Evolutionary conservation across 1,140 invertebrate genomes (phyloP).

Genomic region (Drosophila dunni): DNA sequence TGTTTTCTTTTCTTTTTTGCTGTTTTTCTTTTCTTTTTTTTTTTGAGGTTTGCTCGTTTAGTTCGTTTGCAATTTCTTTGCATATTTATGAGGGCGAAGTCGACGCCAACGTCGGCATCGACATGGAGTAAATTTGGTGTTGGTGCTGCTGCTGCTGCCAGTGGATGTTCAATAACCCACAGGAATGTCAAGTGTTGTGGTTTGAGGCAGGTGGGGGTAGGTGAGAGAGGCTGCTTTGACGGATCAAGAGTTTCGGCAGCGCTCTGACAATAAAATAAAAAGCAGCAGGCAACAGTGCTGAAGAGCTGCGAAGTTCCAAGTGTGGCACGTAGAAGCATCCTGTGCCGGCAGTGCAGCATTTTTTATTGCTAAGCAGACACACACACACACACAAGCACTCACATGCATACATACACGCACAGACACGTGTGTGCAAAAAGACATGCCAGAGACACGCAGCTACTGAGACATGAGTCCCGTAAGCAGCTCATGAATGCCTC

Average conservation of each 20-base stretch:
- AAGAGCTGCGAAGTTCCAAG: conserved; percentile 3
- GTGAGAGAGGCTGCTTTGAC: conserved; percentile 21
- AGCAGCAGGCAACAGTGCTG: conserved; percentile 10
- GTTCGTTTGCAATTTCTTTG: conserved; percentile 73
- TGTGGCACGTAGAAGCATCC: conserved; percentile 49
- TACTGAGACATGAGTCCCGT: conserved; percentile 24
- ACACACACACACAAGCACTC: conserved; percentile 25
- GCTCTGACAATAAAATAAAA: conserved; percentile 45
- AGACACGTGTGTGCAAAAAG: neutral
- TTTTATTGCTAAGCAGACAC: conserved; percentile 43
- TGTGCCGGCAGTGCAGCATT: conserved; percentile 53
- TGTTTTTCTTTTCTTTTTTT: conserved; percentile 29
- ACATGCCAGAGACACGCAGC: conserved; percentile 24
- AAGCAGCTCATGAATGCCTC: conserved; percentile 40
- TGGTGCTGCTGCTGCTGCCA: neutral
- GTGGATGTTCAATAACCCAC: conserved; percentile 45
- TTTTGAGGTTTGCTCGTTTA: conserved; percentile 48
- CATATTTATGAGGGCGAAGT: conserved; percentile 72
- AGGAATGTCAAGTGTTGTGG: conserved; percentile 28
- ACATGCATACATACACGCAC: conserved; percentile 8
- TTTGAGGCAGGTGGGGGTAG: neutral
- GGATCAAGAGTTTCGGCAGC: conserved; percentile 51
- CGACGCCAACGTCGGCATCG: conserved; percentile 4
- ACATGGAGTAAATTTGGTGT: neutral
- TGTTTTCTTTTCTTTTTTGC: conserved; percentile 13